These are phyloP conservation scores for Paratrypauchen microcephalus DNA, from an alignment of 2,797 vertebrate genomes.

Conservation along the genomic window DNA sequence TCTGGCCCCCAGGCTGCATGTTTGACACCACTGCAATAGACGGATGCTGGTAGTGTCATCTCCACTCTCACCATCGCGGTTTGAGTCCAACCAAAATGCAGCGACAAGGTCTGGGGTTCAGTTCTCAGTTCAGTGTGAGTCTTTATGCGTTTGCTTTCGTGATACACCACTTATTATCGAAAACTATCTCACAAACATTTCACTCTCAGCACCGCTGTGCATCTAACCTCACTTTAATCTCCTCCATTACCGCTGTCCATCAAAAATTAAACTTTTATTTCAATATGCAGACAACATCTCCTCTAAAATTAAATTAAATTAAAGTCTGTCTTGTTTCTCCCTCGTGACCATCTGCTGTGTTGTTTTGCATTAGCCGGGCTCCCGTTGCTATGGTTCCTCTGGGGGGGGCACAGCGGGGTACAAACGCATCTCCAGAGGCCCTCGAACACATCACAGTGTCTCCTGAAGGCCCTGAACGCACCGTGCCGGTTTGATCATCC, in stretches of 20 bases:
- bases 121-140: too few relatives aligned
- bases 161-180: too few relatives aligned
- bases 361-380: slow-evolving; percentile 1
- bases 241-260: not conserved
- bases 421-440: not conserved
- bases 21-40: too few relatives aligned
- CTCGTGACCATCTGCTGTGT: not conserved
- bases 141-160: too few relatives aligned
- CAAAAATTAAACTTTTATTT: not conserved
- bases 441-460: not conserved
- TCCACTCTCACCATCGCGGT: too few relatives aligned
- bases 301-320: not conserved
- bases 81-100: too few relatives aligned
- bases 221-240: too few relatives aligned
- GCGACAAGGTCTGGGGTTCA: too few relatives aligned
- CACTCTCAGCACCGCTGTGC: too few relatives aligned
- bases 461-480: not conserved
- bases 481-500: not conserved
- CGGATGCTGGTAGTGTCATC: too few relatives aligned
- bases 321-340: not conserved
- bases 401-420: not conserved
- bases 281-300: not conserved
- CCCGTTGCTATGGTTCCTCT: not conserved
- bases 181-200: too few relatives aligned
- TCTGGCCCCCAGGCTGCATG: too few relatives aligned